These are phyloP conservation scores for Bruchidius siliquastri DNA, from an alignment of 2,888 invertebrate genomes.

Conservation along the genomic window DNA sequence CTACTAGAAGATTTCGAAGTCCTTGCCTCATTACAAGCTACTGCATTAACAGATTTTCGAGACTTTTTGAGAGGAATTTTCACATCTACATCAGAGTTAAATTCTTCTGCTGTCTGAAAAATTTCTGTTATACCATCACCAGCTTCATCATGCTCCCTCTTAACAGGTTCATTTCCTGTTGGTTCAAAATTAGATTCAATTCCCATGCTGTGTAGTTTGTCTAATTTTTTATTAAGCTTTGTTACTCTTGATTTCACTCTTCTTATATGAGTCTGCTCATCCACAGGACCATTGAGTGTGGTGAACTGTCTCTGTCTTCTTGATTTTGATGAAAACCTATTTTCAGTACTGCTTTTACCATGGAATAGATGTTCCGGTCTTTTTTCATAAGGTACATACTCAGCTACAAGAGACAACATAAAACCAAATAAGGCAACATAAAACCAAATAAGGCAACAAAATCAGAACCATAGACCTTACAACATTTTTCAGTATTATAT, in stretches of 20 bases:
- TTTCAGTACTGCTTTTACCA: slow-evolving; percentile 42
- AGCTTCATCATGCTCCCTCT: slow-evolving; percentile 12
- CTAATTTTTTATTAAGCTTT: slow-evolving; percentile 49
- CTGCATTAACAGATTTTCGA: slow-evolving; percentile 5
- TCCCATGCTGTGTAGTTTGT: slow-evolving; percentile 49
- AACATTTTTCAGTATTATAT: neutral
- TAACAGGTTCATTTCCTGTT: slow-evolving; percentile 46
- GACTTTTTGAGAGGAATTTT: slow-evolving; percentile 11
- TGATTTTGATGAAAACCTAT: slow-evolving; percentile 48
- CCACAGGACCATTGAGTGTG: slow-evolving; percentile 34
- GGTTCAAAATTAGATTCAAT: slow-evolving; percentile 54
- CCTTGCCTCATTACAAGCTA: neutral
- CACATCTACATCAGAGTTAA: slow-evolving; percentile 14
- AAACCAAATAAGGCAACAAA: slow-evolving; percentile 21
- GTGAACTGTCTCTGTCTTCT: slow-evolving; percentile 47
- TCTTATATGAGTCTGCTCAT: slow-evolving; percentile 43
- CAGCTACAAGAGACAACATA: slow-evolving; percentile 48
- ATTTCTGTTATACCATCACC: neutral
- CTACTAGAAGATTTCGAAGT: neutral
- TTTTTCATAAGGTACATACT: slow-evolving; percentile 65
- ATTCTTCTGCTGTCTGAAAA: neutral
- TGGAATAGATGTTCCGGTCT: slow-evolving; percentile 50
- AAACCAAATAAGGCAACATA: slow-evolving; percentile 21
- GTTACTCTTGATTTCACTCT: slow-evolving; percentile 45
- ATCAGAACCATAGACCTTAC: neutral